Base-by-base conservation (phyloP, 2,113 vertebrate genomes). In the Tragulus kanchil region DNA sequence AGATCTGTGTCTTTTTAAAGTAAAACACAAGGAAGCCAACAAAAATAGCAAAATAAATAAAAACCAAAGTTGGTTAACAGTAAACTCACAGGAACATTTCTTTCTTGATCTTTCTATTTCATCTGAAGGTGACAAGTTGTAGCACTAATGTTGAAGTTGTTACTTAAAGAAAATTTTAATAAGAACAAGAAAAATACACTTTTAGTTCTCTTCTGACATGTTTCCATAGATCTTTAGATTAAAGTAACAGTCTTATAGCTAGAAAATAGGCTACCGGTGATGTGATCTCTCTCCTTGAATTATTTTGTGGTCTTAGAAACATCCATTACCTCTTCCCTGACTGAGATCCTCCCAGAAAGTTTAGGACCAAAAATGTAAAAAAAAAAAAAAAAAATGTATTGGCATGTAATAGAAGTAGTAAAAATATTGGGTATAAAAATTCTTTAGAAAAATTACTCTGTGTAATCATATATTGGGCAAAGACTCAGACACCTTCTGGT, bases 21-120 rank as follows among this genome's bases (percentile, higher is more conserved):
- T 5, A 36, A 85, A 71, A 54, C 14, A 13, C 8, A 59, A 25
- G 54, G 16, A 91, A 81, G 9, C 42, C 42, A 91, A 48, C 5
- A 73, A 83, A 94, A 69, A 83, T 79, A 71, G 36, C 9, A 85
- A 78, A 77, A 26, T 61, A 65, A 87, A 75, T 59, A 75, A 73
- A 45, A n/a, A 4, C 36, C 54, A 69, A 90, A 28, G 7, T 92
- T 87, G 3, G 48, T 92, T 82, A 89, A 73, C 58, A 54, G 61
- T 31, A 79, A 61, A 48, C 6, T 61, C 56, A 48, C 31, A 82
- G 77, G 6, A 61, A 26, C 23, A 28, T 36, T 61, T 58, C 65
- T 89, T 93, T 93, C n/a, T 88, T 75, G 28, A 31, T 81, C 50
- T 81, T 75, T 92, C 21, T 71, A 62, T 91, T 92, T 89, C 12